Evolutionary conservation across 2,888 invertebrate species (phyloP), one percentile per base, ranked within the genome.

Genomic region (Harpalus rufipes): DNA sequence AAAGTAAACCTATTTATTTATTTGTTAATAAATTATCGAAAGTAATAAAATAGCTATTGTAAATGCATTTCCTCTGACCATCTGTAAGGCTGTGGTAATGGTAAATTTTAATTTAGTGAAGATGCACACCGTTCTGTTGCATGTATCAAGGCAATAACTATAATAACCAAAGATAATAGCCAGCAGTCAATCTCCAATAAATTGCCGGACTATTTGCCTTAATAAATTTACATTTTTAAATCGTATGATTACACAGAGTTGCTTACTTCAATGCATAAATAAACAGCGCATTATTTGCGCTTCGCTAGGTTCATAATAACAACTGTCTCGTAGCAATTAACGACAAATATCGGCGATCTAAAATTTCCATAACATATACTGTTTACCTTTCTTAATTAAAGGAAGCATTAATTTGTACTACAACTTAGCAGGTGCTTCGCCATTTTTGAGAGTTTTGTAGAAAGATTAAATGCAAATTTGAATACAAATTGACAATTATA

Each of bases 161-260:
- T 81, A 44, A 81, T 41, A 81, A 63, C 61, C 51, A 81, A 81
- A 81, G 63, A 81, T 81, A 65, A 81, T 81, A 81, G 81, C 32
- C 61, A 39, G 7, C 63, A 63, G 81, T 81, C 81, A 81, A 81
- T 81, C 63, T 61, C 63, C 81, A 81, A 81, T 81, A 81, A 81
- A 81, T 81, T 63, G 65, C 63, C 51, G 21, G 81, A 81, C 63
- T 81, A 81, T 81, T 81, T 81, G 63, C 63, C 18, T 81, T 81
- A 81, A 81, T 81, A 81, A 81, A 81, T 81, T 81, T 81, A 61
- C 81, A 81, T 81, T 63, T 81, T 81, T 81, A 61, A 81, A 81
- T 81, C 81, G 63, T 51, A 68, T 81, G 78, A 78, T 78, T 58
- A 78, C 78, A 25, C 78, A 16, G 58, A 58, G 10, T 25, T 7